These are phyloP conservation scores for Saccostrea cuccullata DNA, from an alignment of 1,140 invertebrate species.

Conservation along the genomic window DNA sequence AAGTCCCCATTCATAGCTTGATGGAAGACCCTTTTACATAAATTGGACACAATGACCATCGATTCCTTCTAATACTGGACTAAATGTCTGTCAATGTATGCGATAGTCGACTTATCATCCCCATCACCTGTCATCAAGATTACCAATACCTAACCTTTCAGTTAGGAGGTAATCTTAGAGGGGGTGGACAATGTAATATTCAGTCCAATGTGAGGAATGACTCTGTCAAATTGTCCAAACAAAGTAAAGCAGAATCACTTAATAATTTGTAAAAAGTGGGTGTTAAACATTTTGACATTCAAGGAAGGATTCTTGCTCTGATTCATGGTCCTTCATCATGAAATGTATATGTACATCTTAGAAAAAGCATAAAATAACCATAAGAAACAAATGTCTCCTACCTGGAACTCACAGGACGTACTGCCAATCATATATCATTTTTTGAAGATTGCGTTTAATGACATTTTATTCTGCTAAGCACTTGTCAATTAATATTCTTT, in stretches of 20 bases:
- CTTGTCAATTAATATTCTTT: too few relatives aligned
- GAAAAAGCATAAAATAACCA: too few relatives aligned
- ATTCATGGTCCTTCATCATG: too few relatives aligned
- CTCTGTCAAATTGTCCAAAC: background rate
- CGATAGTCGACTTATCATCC: background rate
- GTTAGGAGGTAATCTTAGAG: background rate
- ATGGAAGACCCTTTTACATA: constrained; percentile 19
- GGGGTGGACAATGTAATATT: background rate
- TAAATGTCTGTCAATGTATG: background rate
- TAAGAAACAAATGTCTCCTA: too few relatives aligned
- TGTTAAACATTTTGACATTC: too few relatives aligned
- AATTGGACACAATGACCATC: constrained; percentile 26
- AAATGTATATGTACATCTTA: too few relatives aligned
- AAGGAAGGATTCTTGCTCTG: too few relatives aligned
- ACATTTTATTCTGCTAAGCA: too few relatives aligned
- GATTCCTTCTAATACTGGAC: background rate
- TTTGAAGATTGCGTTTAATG: too few relatives aligned
- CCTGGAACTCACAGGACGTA: too few relatives aligned
- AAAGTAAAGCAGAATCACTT: background rate
- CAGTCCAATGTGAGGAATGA: background rate
- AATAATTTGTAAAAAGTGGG: background rate
- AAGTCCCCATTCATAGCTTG: constrained; percentile 3
- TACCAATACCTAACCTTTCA: background rate
- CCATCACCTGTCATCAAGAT: constrained; percentile 4
- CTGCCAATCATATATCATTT: too few relatives aligned